phyloP scores from a whole-genome alignment of 2,888 invertebrate species.

The Parthenolecanium corni region DNA sequence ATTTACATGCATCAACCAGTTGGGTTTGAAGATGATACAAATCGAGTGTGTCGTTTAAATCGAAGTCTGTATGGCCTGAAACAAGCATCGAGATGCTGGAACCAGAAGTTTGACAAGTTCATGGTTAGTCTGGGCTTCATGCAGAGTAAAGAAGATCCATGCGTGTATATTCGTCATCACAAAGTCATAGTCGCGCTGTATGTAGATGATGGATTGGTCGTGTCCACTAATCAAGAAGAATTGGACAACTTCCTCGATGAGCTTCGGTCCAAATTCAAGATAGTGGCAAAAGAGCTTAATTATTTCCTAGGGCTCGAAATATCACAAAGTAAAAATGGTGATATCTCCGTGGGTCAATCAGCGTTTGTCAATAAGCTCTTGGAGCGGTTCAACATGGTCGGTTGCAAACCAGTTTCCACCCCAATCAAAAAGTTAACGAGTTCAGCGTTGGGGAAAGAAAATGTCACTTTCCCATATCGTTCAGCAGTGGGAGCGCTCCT shows the following conservation, averaged over 20 bases:
- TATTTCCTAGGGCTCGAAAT: conserved; percentile 33
- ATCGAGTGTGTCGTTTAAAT: conserved; percentile 35
- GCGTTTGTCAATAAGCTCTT: conserved; percentile 29
- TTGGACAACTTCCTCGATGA: conserved; percentile 31
- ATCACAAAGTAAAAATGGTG: neutral
- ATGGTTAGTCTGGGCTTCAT: conserved; percentile 34
- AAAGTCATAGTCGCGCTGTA: conserved; percentile 35
- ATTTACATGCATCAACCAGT: conserved; percentile 37
- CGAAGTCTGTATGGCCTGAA: conserved; percentile 38
- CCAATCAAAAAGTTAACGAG: conserved; percentile 18
- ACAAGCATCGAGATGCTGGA: conserved; percentile 38
- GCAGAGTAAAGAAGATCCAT: conserved; percentile 35
- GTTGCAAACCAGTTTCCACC: conserved; percentile 24
- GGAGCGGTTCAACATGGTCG: conserved; percentile 25
- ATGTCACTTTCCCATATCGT: conserved; percentile 32
- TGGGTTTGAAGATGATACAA: conserved; percentile 35
- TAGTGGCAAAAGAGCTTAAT: conserved; percentile 28
- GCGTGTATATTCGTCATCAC: conserved; percentile 34
- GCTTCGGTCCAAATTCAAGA: conserved; percentile 29
- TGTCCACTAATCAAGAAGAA: conserved; percentile 23
- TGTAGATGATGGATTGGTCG: conserved; percentile 37
- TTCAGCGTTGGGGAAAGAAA: neutral
- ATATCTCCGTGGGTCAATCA: neutral
- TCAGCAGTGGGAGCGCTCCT: conserved; percentile 21
- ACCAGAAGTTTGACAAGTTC: conserved; percentile 35